Evolutionary conservation across 2,888 invertebrate species (phyloP).

Genomic region (Prosopocoilus inquinatus): DNA sequence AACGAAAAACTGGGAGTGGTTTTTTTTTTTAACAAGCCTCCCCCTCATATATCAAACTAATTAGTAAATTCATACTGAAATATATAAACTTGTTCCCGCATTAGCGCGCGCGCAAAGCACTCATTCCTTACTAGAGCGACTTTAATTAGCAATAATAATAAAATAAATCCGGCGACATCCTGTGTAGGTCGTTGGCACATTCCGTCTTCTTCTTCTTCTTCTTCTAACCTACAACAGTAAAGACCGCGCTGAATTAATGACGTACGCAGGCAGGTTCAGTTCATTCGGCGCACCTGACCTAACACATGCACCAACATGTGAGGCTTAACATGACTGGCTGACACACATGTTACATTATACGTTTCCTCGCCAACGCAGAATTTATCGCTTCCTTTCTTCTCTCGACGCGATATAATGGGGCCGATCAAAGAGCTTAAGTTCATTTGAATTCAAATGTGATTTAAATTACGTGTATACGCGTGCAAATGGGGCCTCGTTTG

Average conservation of each 20-base stretch:
- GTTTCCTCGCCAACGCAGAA: not conserved
- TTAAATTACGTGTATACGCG: too few relatives aligned
- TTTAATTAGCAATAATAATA: constrained; percentile 1
- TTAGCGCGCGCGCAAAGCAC: not conserved
- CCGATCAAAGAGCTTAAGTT: too few relatives aligned
- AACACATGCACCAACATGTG: not conserved
- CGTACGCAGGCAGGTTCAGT: not conserved
- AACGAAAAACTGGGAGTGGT: too few relatives aligned
- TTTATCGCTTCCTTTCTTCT: too few relatives aligned
- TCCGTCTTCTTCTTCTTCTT: too few relatives aligned
- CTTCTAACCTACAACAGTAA: not conserved
- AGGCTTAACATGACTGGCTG: not conserved
- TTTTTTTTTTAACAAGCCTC: too few relatives aligned
- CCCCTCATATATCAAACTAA: not conserved
- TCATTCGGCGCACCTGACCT: not conserved
- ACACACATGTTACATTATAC: not conserved
- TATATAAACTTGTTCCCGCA: not conserved
- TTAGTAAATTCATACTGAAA: not conserved
- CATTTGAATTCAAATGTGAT: too few relatives aligned
- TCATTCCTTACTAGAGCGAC: not conserved
- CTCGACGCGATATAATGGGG: too few relatives aligned
- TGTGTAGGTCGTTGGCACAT: constrained; percentile 5
- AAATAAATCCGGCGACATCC: constrained; percentile 1
- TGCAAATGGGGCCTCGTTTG: too few relatives aligned
- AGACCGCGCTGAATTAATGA: not conserved